Base-by-base conservation (phyloP, 1,140 invertebrate species). In the Diplogasteroides magnus region DNA sequence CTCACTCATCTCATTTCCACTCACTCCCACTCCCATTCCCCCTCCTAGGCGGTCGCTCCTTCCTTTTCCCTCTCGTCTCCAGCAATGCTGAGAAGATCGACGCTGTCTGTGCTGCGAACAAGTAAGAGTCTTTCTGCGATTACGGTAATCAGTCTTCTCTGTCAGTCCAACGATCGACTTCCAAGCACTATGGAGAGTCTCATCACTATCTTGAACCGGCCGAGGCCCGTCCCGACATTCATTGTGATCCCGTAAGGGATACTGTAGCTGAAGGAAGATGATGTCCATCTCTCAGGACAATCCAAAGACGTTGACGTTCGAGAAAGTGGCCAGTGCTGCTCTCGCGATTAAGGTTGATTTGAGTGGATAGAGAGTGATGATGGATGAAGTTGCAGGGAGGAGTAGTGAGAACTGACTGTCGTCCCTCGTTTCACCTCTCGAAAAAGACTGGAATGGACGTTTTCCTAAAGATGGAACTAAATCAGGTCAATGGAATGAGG, bases 381-480 rank as follows among this genome's bases (percentile, higher is more conserved):
- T 48, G 6, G 19, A 48, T 48, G 37, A 89, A 90, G 79, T 91
- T 93, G 48, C 90, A 90, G 83, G 87, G 86, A 73, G 91, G 91
- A 14, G 88, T 94, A 48, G 85, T 89, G 55, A 87, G 88, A 72
- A 93, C 91, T 31, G 90, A 91, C 58, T 94, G 91, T 82, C 88
- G 67, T 1, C 37, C 61, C 26, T 76, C 74, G 2, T 25, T 62
- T 28, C 31, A 66, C n/a, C 87, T 93, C 78, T 92, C 90, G 0
- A 84, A 87, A 2, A 76, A 87, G 11, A 88, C 88, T 65, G 90
- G 88, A 27, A 91, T 93, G 88, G 88, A 93, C 32, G 87, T 94
- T 59, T 94, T 88, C 83, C 87, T 94, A 68, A 94, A 95, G 84
- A 93, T 93, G 81, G 92, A 95, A 80, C 93, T 91, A 83, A 85